phyloP scores from a whole-genome alignment of 2,888 invertebrate genomes.

The Amphipyra berbera region DNA sequence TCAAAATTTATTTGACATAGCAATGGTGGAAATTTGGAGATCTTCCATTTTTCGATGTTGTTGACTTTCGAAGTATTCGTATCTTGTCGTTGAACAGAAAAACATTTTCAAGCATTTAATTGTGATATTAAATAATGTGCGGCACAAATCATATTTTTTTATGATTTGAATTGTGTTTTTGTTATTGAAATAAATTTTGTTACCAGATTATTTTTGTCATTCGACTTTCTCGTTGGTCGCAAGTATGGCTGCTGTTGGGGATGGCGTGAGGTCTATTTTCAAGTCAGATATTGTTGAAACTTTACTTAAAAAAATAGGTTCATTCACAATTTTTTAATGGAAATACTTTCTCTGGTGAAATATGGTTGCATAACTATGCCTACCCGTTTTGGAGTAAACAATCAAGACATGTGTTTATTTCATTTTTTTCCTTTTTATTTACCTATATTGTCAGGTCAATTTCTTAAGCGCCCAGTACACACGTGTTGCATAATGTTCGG shows the following conservation, averaged over 20 bases:
- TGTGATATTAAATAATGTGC: constrained; percentile 12
- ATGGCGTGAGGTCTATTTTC: too few relatives aligned
- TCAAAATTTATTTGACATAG: constrained; percentile 33
- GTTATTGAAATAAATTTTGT: background rate
- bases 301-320: too few relatives aligned
- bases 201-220: too few relatives aligned
- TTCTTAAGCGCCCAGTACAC: background rate
- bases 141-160: constrained; percentile 3
- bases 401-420: background rate
- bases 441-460: background rate
- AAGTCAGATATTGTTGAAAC: too few relatives aligned
- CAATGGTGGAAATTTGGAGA: constrained; percentile 21
- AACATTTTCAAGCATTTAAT: constrained; percentile 22
- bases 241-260: too few relatives aligned
- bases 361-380: too few relatives aligned
- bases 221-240: too few relatives aligned
- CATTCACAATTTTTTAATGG: too few relatives aligned
- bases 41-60: constrained; percentile 8
- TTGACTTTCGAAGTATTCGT: constrained; percentile 5
- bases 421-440: background rate
- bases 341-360: too few relatives aligned
- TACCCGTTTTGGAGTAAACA: background rate
- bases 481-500: background rate
- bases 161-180: constrained; percentile 14
- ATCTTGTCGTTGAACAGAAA: constrained; percentile 12